Evolutionary conservation across 35 echinoderm and acorn worm species (phyloP).

Genomic region (Ptychodera flava): DNA sequence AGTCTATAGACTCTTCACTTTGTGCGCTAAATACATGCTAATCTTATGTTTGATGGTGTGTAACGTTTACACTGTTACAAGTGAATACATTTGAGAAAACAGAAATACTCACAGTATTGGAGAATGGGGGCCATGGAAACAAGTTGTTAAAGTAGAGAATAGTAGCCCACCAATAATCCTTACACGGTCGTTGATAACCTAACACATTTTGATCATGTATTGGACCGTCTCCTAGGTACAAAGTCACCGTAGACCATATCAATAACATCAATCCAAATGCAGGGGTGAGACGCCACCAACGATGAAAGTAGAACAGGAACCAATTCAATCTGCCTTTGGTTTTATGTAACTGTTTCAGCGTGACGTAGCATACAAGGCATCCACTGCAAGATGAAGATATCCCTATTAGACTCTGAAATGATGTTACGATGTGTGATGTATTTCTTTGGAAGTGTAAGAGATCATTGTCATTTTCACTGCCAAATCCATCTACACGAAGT

Average conservation of each 20-base stretch:
- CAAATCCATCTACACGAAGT: no score
- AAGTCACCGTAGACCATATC: conserved; percentile 18
- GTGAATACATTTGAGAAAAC: not conserved
- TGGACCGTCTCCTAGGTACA: conserved; percentile 7
- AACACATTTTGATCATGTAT: not conserved
- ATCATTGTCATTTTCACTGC: no score
- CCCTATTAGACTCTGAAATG: no score
- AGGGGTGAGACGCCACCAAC: conserved; percentile 40
- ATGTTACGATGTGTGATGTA: no score
- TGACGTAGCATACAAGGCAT: conserved; percentile 21
- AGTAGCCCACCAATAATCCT: not conserved
- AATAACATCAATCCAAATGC: conserved; percentile 5
- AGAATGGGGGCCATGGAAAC: not conserved
- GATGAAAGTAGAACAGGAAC: conserved; percentile 34
- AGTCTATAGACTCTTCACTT: not conserved
- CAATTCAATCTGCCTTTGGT: conserved; percentile 38
- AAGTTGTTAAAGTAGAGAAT: not conserved
- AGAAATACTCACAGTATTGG: not conserved
- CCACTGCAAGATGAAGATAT: conserved; percentile 16
- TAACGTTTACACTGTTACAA: not conserved
- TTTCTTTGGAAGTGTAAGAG: no score
- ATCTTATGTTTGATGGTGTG: not conserved
- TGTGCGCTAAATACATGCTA: not conserved
- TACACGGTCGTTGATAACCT: not conserved
- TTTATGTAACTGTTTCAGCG: conserved; percentile 19